These are phyloP conservation scores for Pseudomugil gertrudae DNA, from an alignment of 2,797 vertebrate genomes.

Conservation along the genomic window DNA sequence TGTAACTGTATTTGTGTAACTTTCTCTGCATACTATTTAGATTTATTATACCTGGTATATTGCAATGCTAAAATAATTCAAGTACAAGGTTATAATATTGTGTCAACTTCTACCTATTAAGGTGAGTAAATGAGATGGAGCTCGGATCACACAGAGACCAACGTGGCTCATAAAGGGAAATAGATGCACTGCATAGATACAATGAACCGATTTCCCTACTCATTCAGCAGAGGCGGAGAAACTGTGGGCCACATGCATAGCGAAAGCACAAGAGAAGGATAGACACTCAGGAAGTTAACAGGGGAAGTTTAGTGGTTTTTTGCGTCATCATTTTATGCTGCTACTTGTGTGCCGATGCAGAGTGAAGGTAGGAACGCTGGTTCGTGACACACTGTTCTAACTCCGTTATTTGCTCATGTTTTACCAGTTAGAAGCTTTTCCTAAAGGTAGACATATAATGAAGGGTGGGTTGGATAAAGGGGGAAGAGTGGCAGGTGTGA, in stretches of 20 bases:
- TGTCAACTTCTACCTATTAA: neutral
- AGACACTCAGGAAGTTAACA: constrained; percentile 84
- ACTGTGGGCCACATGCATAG: constrained; percentile 45
- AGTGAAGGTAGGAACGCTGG: constrained; percentile 78
- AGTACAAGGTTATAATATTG: neutral
- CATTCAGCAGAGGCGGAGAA: constrained; percentile 51
- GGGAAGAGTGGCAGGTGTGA: constrained; percentile 58
- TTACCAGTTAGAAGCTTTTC: neutral
- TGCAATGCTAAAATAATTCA: neutral
- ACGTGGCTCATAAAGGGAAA: constrained; percentile 39
- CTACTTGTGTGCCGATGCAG: constrained; percentile 76
- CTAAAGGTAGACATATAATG: neutral
- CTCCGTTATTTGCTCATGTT: constrained; percentile 23
- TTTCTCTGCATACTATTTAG: neutral
- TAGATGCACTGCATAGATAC: constrained; percentile 45
- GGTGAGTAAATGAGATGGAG: neutral
- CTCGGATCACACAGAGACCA: neutral
- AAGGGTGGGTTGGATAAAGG: constrained; percentile 9
- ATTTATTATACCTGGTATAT: neutral
- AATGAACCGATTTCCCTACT: constrained; percentile 67
- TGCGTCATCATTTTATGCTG: constrained; percentile 82
- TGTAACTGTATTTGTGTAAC: no score
- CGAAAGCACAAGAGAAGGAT: constrained; percentile 63
- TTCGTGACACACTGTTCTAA: constrained; percentile 26
- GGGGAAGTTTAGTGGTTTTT: constrained; percentile 86